Evolutionary conservation across 2,113 vertebrate species (phyloP).

Genomic region (Aix galericulata): DNA sequence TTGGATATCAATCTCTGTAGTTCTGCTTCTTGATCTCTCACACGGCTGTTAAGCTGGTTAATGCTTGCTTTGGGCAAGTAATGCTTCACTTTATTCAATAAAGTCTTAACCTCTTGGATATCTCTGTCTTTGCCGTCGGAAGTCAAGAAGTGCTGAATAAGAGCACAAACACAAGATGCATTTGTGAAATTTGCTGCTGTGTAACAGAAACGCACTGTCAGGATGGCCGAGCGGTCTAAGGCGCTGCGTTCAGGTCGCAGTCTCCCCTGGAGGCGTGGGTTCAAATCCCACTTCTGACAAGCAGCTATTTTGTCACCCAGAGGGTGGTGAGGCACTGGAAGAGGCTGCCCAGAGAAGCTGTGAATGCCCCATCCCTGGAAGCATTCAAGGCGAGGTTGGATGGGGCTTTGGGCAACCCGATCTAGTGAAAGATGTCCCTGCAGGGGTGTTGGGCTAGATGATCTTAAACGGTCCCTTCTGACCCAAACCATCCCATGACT

Average conservation of each 20-base stretch:
- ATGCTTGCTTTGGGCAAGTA: constrained; percentile 79
- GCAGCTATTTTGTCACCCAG: neutral
- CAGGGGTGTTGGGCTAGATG: too few species aligned
- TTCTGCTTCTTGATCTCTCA: constrained; percentile 84
- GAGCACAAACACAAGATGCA: neutral
- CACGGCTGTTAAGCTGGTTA: constrained; percentile 77
- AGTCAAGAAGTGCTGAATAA: constrained; percentile 83
- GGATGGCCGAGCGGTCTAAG: constrained; percentile 84
- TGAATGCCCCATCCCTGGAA: neutral
- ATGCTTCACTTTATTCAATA: constrained; percentile 75
- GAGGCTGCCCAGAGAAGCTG: neutral
- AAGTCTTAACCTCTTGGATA: constrained; percentile 79
- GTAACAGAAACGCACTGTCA: constrained; percentile 17
- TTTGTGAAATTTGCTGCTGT: neutral
- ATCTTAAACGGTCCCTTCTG: neutral
- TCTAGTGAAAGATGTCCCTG: neutral
- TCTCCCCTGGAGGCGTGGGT: constrained; percentile 78
- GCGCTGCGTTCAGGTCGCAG: constrained; percentile 81
- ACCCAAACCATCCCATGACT: neutral
- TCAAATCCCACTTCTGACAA: constrained; percentile 69
- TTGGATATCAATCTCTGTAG: constrained; percentile 78
- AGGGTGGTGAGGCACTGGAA: neutral
- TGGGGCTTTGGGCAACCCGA: neutral
- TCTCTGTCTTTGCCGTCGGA: constrained; percentile 81
- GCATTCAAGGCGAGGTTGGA: neutral